These are phyloP conservation scores for Bos indicus DNA, from an alignment of 2,113 vertebrate genomes.

Conservation along the genomic window DNA sequence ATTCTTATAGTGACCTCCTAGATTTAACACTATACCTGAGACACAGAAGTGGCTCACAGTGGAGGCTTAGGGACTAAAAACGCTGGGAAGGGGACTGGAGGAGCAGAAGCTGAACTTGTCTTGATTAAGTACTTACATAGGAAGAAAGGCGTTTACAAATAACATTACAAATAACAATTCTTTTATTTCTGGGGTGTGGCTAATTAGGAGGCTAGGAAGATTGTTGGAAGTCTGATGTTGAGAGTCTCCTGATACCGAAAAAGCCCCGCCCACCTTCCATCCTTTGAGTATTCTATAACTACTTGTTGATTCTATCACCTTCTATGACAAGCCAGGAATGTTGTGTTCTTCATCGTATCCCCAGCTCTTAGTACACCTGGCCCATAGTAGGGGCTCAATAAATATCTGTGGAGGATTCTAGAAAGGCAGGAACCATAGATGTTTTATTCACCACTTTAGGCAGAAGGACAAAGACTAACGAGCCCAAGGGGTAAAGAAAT, in stretches of 20 bases:
- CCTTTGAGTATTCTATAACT: neutral
- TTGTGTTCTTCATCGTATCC: neutral
- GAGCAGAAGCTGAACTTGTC: neutral
- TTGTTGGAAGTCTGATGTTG: neutral
- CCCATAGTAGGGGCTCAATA: neutral
- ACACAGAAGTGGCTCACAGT: neutral
- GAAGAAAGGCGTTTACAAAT: neutral
- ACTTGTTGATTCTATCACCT: neutral
- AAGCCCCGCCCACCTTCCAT: neutral
- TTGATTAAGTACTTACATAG: neutral
- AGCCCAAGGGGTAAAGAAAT: neutral
- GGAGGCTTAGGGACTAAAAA: neutral
- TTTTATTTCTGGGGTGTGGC: neutral
- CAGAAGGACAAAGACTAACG: neutral
- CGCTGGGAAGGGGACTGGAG: neutral
- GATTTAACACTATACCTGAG: neutral
- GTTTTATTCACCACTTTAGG: neutral
- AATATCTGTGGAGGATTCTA: conserved; percentile 16
- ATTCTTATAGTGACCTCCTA: neutral
- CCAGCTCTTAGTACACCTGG: neutral
- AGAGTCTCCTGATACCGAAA: neutral
- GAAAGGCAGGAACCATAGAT: neutral
- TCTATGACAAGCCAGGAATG: neutral
- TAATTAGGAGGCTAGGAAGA: neutral
- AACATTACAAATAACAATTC: neutral